phyloP scores from a whole-genome alignment of 2,888 invertebrate species.

The Meganola albula region DNA sequence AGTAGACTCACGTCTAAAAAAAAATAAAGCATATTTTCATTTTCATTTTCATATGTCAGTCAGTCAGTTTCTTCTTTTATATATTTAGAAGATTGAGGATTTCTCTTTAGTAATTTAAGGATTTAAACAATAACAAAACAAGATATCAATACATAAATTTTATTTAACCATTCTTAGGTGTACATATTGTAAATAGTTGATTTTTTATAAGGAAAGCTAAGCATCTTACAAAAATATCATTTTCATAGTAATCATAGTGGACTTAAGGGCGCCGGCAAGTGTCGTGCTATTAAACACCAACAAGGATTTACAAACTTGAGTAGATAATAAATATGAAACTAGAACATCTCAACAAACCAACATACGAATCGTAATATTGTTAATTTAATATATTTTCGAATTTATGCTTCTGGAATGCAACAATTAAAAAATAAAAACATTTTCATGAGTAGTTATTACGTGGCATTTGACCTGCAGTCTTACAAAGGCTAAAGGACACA shows the following conservation, averaged over 20 bases:
- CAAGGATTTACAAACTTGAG: constrained; percentile 25
- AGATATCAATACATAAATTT: constrained; percentile 61
- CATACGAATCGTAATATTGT: too few relatives aligned
- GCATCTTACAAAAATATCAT: constrained; percentile 75
- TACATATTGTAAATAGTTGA: constrained; percentile 73
- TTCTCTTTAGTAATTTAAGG: too few relatives aligned
- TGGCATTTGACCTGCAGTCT: constrained; percentile 32
- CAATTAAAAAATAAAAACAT: constrained; percentile 29
- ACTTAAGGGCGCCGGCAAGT: constrained; percentile 59
- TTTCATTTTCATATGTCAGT: too few relatives aligned
- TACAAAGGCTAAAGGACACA: constrained; percentile 20
- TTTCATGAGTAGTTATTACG: too few relatives aligned
- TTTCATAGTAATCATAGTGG: constrained; percentile 51
- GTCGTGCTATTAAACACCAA: constrained; percentile 36
- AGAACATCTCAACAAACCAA: too few relatives aligned
- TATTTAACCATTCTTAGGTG: constrained; percentile 63
- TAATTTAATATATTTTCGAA: constrained; percentile 4
- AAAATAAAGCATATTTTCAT: too few relatives aligned
- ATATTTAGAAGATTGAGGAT: too few relatives aligned
- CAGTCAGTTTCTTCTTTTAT: too few relatives aligned
- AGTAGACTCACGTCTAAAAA: too few relatives aligned
- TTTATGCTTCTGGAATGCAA: constrained; percentile 57
- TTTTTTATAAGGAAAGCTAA: constrained; percentile 73
- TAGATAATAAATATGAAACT: too few relatives aligned
- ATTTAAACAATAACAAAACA: constrained; percentile 21